Percentiles rank a stretch among this genome's conserved stretches.
These are phyloP conservation scores for Lepus americanus DNA, from an alignment of 2,113 vertebrate genomes.

Conservation along the genomic window DNA sequence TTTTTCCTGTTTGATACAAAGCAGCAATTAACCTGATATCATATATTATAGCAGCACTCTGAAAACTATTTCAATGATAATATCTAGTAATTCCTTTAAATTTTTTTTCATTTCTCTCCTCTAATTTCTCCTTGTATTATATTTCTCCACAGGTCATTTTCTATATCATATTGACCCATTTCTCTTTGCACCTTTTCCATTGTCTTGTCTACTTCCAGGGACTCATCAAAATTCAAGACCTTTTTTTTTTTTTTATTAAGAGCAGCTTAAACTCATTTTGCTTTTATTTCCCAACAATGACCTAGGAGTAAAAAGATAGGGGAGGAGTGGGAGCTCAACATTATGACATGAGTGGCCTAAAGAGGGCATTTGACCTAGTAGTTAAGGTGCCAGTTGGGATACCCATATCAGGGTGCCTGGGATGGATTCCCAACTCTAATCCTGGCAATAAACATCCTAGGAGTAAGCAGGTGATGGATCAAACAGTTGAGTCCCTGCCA, in stretches of 20 bases:
- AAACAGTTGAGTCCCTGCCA: no score
- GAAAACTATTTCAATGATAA: background rate
- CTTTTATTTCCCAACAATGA: background rate
- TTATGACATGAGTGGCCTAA: background rate
- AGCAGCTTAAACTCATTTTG: conserved; percentile 6
- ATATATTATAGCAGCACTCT: background rate
- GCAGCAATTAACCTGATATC: background rate
- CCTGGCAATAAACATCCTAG: no score
- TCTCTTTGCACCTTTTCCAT: background rate
- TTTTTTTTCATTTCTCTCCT: background rate
- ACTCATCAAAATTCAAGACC: background rate
- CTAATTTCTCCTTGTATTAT: background rate
- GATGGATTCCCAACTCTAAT: no score
- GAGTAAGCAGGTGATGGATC: no score
- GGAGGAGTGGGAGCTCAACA: background rate
- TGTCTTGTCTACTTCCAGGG: background rate
- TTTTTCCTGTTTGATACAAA: background rate
- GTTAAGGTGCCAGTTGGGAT: no score
- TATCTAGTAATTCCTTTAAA: background rate
- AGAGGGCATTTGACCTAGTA: background rate
- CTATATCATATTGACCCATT: background rate
- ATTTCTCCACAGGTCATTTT: background rate
- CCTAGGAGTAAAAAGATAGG: background rate
- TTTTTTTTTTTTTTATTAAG: conserved; percentile 36
- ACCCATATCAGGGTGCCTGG: no score